phyloP scores from a whole-genome alignment of 2,113 vertebrate species.

The Tichodroma muraria region DNA sequence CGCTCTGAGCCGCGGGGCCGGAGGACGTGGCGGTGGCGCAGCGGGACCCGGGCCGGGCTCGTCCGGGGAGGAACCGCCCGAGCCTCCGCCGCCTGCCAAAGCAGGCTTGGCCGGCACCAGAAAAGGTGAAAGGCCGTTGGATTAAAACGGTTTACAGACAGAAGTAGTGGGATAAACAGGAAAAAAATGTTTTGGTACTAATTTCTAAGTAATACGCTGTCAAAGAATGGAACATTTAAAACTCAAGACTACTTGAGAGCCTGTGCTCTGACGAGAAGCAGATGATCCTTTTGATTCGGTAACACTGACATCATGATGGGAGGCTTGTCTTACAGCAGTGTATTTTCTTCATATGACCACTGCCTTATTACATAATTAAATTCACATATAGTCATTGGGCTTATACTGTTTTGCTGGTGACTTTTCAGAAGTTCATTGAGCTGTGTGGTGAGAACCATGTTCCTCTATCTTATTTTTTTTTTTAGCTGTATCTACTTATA shows the following conservation, averaged over 20 bases:
- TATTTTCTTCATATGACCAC: not conserved
- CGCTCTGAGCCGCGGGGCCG: too few species aligned
- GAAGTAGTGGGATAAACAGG: not conserved
- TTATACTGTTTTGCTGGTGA: not conserved
- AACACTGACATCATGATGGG: too few species aligned
- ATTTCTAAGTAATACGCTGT: not conserved
- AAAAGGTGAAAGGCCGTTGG: not conserved
- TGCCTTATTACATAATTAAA: not conserved
- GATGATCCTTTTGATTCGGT: not conserved
- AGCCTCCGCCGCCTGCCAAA: fast-evolving
- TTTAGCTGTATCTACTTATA: not conserved
- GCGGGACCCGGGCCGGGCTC: too few species aligned
- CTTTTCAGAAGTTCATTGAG: not conserved
- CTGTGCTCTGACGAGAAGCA: not conserved
- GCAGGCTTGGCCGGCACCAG: fast-evolving
- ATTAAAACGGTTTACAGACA: not conserved
- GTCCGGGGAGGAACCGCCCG: fast-evolving
- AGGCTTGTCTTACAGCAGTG: not conserved
- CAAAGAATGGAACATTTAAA: not conserved
- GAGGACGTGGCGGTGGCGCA: fast-evolving
- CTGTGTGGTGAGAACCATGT: not conserved
- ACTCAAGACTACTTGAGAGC: too few species aligned
- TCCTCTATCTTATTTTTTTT: not conserved
- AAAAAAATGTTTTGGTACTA: not conserved
- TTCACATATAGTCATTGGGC: not conserved